phyloP scores from a whole-genome alignment of 2,113 vertebrate genomes.

The Nibea coibor region DNA sequence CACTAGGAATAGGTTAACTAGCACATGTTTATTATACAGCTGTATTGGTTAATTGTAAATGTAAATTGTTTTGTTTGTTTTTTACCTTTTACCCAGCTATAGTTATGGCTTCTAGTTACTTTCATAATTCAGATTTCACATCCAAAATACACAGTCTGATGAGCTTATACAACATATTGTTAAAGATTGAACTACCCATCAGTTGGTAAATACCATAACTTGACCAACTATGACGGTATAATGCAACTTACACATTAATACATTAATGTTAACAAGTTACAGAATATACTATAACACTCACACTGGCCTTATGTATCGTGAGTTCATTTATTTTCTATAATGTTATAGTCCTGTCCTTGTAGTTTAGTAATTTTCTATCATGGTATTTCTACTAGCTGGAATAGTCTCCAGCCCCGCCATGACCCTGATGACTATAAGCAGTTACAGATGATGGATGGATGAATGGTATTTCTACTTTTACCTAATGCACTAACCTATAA shows the following conservation, averaged over 20 bases:
- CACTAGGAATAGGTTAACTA: too few relatives aligned
- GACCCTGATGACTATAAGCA: too few relatives aligned
- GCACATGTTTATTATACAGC: too few relatives aligned
- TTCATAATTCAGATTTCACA: neutral
- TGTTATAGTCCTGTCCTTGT: neutral
- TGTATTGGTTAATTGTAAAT: too few relatives aligned
- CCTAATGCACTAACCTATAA: too few relatives aligned
- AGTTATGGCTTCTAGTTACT: neutral
- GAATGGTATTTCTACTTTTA: neutral
- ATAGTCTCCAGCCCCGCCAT: too few relatives aligned
- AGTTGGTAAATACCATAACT: neutral
- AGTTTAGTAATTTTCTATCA: neutral
- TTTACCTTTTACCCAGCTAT: neutral
- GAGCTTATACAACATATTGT: neutral
- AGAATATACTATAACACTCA: neutral
- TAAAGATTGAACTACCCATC: neutral
- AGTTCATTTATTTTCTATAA: neutral
- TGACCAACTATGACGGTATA: neutral
- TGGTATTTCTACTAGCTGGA: too few relatives aligned
- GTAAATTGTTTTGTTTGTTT: too few relatives aligned
- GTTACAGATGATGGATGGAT: too few relatives aligned
- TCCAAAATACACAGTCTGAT: neutral
- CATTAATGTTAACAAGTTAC: neutral
- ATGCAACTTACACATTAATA: neutral
- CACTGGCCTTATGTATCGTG: too few relatives aligned